Conservation (phyloP, 2,888 invertebrate species). For the Trypoxylon attenuatum region DNA sequence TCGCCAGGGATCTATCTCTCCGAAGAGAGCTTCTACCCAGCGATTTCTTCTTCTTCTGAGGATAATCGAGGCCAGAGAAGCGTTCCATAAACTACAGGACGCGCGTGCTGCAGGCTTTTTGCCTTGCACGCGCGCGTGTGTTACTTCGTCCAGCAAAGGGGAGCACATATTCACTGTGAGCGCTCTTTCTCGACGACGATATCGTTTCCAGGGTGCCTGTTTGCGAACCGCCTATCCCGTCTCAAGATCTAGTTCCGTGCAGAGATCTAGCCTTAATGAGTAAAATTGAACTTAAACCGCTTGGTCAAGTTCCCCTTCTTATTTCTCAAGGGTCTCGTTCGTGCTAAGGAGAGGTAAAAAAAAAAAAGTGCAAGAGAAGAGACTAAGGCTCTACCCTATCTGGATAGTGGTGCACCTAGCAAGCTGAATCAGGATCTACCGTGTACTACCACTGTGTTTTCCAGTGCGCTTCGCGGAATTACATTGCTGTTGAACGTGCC, state of each 20-base stretch:
- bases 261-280: constrained; percentile 73
- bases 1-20: too few species aligned
- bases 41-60: too few species aligned
- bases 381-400: constrained; percentile 16
- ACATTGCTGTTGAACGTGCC: constrained; percentile 16
- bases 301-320: constrained; percentile 22
- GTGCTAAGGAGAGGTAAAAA: too few species aligned
- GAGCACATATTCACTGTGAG: constrained; percentile 55
- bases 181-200: constrained; percentile 46
- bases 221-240: constrained; percentile 61
- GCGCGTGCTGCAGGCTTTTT: constrained; percentile 25
- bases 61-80: constrained; percentile 17
- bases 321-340: constrained; percentile 19
- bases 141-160: constrained; percentile 14
- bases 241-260: constrained; percentile 69
- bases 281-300: constrained; percentile 63
- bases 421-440: constrained; percentile 51
- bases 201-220: constrained; percentile 51
- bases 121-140: not conserved
- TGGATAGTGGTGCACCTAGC: constrained; percentile 9
- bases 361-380: constrained; percentile 22
- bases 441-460: constrained; percentile 5
- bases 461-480: constrained; percentile 7
- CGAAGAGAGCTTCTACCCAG: too few species aligned
- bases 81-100: not conserved